These are phyloP conservation scores for Crypturellus tataupa DNA, from an alignment of 2,797 vertebrate species.

Conservation along the genomic window DNA sequence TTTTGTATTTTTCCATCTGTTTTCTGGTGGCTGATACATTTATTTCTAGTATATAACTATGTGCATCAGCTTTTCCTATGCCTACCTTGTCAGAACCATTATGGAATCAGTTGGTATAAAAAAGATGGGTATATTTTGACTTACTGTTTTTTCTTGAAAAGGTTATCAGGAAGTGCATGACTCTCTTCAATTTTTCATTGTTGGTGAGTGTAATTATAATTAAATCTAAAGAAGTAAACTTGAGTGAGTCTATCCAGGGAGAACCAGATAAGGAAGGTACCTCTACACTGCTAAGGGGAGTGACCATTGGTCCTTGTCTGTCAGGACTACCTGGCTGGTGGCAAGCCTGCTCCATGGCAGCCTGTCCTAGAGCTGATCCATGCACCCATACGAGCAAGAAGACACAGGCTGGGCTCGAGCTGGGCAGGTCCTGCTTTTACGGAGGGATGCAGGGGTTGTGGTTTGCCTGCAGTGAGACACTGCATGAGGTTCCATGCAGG, in stretches of 20 bases:
- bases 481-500: background rate
- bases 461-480: too few relatives aligned
- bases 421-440: too few relatives aligned
- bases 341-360: too few relatives aligned
- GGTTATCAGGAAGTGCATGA: background rate
- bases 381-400: too few relatives aligned
- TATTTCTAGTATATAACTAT: constrained; percentile 8
- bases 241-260: background rate
- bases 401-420: too few relatives aligned
- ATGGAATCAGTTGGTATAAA: background rate
- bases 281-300: background rate
- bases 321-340: too few relatives aligned
- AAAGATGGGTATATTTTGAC: background rate
- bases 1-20: constrained; percentile 34
- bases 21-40: constrained; percentile 26
- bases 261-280: background rate
- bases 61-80: background rate
- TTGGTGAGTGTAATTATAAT: background rate
- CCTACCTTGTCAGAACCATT: background rate
- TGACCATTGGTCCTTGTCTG: too few relatives aligned
- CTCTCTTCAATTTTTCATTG: background rate
- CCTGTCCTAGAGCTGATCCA: too few relatives aligned
- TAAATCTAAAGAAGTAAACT: background rate
- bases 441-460: too few relatives aligned
- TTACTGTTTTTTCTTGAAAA: too few relatives aligned